Conservation (phyloP, 1,140 invertebrate genomes). For the Lysiphlebus fabarum region DNA sequence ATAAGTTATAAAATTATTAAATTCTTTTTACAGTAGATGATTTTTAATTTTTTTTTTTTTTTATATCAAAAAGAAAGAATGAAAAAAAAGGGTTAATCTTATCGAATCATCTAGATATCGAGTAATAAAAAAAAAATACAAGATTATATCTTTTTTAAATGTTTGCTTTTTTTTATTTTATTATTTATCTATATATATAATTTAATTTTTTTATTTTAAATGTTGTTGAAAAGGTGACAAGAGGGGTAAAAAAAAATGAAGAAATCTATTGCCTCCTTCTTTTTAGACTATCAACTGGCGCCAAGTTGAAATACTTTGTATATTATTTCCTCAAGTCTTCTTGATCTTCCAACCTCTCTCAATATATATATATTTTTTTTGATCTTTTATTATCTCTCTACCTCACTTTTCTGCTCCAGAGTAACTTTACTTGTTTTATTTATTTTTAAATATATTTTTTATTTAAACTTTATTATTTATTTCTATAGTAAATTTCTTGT, state of each 20-base stretch:
- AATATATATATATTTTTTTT: constrained; percentile 11
- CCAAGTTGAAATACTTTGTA: constrained; percentile 25
- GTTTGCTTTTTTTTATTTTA: too few species aligned
- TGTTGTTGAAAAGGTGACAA: constrained; percentile 5
- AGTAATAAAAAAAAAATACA: constrained; percentile 47
- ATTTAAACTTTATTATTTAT: constrained; percentile 40
- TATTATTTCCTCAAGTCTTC: constrained; percentile 26
- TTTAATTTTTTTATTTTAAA: constrained; percentile 37
- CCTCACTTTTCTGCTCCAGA: too few species aligned
- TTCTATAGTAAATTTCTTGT: constrained; percentile 40
- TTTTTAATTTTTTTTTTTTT: too few species aligned
- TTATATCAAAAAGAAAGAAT: neutral
- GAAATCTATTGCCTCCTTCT: neutral
- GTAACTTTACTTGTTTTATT: neutral
- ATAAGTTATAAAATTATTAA: constrained; percentile 5
- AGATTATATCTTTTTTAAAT: too few species aligned
- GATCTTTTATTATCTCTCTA: constrained; percentile 6
- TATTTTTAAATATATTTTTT: constrained; percentile 38
- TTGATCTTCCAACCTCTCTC: neutral
- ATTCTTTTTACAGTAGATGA: constrained; percentile 7
- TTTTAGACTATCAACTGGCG: constrained; percentile 26
- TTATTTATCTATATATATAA: constrained; percentile 34
- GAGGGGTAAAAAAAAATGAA: neutral
- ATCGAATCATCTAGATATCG: constrained; percentile 53
- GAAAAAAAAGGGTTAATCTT: constrained; percentile 39